Conservation (phyloP, 2,888 invertebrate genomes). For the Bedellia somnulentella region DNA sequence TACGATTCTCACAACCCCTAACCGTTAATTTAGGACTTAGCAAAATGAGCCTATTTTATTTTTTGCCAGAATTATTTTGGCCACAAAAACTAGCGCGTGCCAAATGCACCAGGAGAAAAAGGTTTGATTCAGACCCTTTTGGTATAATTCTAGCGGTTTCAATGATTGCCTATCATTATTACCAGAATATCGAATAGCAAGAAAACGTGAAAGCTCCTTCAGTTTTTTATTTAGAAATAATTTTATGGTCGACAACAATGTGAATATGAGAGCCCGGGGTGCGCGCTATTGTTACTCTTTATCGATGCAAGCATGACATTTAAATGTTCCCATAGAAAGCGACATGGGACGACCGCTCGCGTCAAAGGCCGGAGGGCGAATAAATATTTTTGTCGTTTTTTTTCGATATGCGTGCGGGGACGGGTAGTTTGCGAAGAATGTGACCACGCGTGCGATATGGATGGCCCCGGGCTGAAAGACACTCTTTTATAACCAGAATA, state of each 20-base stretch:
- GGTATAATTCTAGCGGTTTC: conserved; percentile 8
- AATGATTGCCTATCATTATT: conserved; percentile 6
- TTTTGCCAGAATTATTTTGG: no score
- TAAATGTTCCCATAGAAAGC: conserved; percentile 26
- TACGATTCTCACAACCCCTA: conserved; percentile 14
- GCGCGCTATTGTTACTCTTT: conserved; percentile 22
- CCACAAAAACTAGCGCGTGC: conserved; percentile 11
- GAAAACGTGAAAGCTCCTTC: not conserved
- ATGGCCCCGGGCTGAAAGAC: conserved; percentile 26
- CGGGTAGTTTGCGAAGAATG: conserved; percentile 36
- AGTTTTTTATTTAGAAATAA: conserved; percentile 10
- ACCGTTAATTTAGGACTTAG: conserved; percentile 16
- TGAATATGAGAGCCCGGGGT: conserved; percentile 18
- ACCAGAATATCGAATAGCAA: no score
- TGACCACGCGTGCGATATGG: conserved; percentile 45
- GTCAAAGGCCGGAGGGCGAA: conserved; percentile 25
- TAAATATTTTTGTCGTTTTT: conserved; percentile 18
- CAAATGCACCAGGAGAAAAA: conserved; percentile 6
- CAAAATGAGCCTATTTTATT: conserved; percentile 13
- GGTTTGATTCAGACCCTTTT: conserved; percentile 5
- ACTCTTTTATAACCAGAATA: conserved; percentile 17
- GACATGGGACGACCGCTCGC: conserved; percentile 34
- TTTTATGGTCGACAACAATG: conserved; percentile 18
- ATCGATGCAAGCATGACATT: conserved; percentile 26
- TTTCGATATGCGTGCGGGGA: conserved; percentile 26